phyloP scores from a whole-genome alignment of 1,140 invertebrate species.

The Drosophila sulfurigaster region DNA sequence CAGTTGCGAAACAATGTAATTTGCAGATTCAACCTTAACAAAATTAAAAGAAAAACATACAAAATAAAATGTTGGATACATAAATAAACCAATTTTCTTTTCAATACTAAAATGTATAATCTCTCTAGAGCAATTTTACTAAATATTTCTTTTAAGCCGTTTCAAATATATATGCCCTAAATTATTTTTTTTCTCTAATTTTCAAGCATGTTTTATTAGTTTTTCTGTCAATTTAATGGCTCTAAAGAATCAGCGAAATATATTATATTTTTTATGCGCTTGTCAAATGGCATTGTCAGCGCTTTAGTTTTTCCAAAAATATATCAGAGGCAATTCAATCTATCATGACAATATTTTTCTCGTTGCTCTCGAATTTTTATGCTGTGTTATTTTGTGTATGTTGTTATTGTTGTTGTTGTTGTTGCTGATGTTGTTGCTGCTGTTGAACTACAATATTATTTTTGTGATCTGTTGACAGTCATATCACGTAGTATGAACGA shows the following conservation, averaged over 20 bases:
- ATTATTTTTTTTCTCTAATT: neutral
- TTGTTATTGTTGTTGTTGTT: neutral
- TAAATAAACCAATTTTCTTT: no score
- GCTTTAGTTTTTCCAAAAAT: neutral
- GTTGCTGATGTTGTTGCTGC: constrained; percentile 32
- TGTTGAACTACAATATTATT: constrained; percentile 29
- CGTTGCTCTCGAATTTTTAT: neutral
- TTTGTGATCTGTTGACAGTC: constrained; percentile 64
- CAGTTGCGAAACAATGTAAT: no score
- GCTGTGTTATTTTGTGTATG: constrained; percentile 1
- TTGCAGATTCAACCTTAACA: no score
- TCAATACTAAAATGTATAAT: no score
- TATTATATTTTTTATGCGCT: constrained; percentile 14
- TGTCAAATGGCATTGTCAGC: constrained; percentile 21
- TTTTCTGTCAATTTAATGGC: neutral
- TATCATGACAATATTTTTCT: constrained; percentile 10
- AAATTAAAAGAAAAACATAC: no score
- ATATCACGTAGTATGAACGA: constrained; percentile 81
- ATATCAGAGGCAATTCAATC: constrained; percentile 10
- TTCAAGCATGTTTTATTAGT: neutral
- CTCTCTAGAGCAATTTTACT: no score
- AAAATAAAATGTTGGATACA: no score
- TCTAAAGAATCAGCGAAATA: constrained; percentile 8
- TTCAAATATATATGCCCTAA: no score
- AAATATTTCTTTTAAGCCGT: no score